Evolutionary conservation across 2,888 invertebrate species (phyloP).

Genomic region (Protonemura montana): DNA sequence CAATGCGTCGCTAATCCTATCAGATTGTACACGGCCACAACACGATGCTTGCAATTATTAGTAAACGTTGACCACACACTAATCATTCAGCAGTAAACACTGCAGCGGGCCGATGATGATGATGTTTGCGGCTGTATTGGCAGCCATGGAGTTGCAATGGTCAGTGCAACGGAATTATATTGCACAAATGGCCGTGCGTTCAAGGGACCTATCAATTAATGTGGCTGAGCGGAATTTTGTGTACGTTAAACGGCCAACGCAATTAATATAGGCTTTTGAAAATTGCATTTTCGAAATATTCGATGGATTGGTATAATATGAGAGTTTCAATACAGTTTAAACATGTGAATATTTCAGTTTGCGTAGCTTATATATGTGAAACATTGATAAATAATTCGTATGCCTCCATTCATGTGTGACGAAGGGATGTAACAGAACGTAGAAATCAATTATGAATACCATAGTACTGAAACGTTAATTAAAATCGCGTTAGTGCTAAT

Average conservation of each 20-base stretch:
- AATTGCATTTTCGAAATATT: background rate
- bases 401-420: background rate
- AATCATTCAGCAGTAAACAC: slow-evolving; percentile 22
- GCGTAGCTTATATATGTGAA: background rate
- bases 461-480: background rate
- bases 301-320: background rate
- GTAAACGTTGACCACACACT: background rate
- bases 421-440: background rate
- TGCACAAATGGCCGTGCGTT: background rate
- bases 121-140: background rate
- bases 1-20: background rate
- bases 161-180: background rate
- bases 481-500: background rate
- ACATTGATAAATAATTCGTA: background rate
- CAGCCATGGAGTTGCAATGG: background rate
- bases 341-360: no score
- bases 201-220: background rate
- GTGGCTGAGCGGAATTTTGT: background rate
- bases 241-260: background rate
- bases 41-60: background rate
- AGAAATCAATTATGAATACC: background rate
- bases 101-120: background rate
- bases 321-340: background rate
- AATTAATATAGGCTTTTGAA: background rate
- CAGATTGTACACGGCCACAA: background rate